Percentiles rank a stretch among this genome's conserved stretches.
These are phyloP conservation scores for Copidosoma aretas DNA, from an alignment of 2,888 invertebrate species.

Conservation along the genomic window DNA sequence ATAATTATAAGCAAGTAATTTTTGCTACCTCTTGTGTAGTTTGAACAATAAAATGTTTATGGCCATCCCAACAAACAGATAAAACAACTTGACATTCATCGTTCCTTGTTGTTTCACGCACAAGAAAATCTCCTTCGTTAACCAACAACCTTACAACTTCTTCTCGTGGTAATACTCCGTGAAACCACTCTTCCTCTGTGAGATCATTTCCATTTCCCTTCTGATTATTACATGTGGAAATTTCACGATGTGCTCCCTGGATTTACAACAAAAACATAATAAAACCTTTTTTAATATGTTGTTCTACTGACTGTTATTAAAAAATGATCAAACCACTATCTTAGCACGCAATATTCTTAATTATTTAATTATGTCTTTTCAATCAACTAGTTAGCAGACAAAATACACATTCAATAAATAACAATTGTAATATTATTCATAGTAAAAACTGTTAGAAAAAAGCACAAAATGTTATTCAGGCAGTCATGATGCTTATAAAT, in stretches of 20 bases:
- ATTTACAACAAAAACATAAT: constrained; percentile 8
- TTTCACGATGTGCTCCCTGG: constrained; percentile 55
- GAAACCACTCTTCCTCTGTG: constrained; percentile 96
- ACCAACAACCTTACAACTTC: constrained; percentile 90
- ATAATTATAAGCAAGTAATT: background rate
- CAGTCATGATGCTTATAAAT: too few relatives aligned
- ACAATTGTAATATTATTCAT: background rate
- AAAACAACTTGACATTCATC: constrained; percentile 92
- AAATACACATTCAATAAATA: background rate
- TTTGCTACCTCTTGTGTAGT: constrained; percentile 86
- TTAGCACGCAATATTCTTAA: background rate
- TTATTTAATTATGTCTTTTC: background rate
- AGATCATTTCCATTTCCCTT: constrained; percentile 68
- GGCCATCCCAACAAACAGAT: constrained; percentile 94
- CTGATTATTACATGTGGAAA: constrained; percentile 48
- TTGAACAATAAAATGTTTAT: constrained; percentile 97
- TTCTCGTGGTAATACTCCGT: constrained; percentile 93
- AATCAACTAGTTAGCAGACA: too few relatives aligned
- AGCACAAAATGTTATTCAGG: background rate
- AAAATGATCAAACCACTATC: background rate
- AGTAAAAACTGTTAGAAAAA: background rate
- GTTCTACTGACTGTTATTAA: background rate
- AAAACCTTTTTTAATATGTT: too few relatives aligned
- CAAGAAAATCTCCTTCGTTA: constrained; percentile 93
- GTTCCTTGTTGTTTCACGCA: constrained; percentile 90